Conservation (phyloP, 2,888 invertebrate genomes). For the Anarsia innoxiella region DNA sequence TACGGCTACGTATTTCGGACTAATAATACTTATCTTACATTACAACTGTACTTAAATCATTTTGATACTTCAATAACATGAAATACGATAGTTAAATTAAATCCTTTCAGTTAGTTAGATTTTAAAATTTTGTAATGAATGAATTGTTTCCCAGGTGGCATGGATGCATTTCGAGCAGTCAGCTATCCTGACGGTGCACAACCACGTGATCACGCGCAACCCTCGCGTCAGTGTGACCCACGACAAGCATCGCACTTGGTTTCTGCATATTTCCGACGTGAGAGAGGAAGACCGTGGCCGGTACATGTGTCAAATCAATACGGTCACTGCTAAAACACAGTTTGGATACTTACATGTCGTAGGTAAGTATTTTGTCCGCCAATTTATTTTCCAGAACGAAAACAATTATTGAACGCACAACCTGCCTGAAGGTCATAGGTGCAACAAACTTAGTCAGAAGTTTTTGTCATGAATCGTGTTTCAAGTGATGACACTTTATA, state of each 20-base stretch:
- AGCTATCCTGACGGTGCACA: conserved; percentile 93
- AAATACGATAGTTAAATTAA: too few species aligned
- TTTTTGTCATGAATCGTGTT: conserved; percentile 8
- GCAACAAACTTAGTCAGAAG: too few species aligned
- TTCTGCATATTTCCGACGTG: conserved; percentile 92
- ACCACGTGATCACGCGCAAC: conserved; percentile 95
- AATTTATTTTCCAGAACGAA: too few species aligned
- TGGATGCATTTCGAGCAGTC: conserved; percentile 98
- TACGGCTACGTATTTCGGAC: too few species aligned
- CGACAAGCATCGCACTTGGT: conserved; percentile 95
- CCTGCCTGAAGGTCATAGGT: too few species aligned
- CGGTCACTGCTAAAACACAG: conserved; percentile 93
- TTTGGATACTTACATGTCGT: conserved; percentile 94
- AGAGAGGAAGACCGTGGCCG: conserved; percentile 93
- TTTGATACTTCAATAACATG: too few species aligned
- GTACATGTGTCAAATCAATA: conserved; percentile 97
- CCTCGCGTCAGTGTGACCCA: conserved; percentile 93
- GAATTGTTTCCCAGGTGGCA: conserved; percentile 80
- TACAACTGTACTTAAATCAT: too few species aligned
- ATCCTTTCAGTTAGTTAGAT: too few species aligned
- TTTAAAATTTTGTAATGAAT: too few species aligned
- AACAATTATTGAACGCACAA: too few species aligned
- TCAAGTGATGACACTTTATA: too few species aligned
- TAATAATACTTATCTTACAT: too few species aligned
- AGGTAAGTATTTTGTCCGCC: conserved; percentile 80